Conservation (phyloP, 2,113 vertebrate species). For the Cariama cristata region DNA sequence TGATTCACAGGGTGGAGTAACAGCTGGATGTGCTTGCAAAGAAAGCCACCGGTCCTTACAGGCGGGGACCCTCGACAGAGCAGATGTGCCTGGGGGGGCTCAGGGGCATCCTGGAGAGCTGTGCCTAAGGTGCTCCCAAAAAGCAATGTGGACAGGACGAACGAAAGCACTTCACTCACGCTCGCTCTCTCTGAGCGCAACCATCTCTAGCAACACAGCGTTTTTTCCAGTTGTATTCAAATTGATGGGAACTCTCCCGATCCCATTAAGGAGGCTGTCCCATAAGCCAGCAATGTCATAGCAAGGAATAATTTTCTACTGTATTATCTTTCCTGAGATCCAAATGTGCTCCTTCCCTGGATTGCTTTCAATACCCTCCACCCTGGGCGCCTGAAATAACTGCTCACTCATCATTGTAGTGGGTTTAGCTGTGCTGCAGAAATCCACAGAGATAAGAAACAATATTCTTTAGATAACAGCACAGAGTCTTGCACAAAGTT, state of each 20-base stretch:
- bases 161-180: accelerated
- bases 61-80: accelerated
- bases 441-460: slow-evolving; percentile 56
- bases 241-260: neutral
- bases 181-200: neutral
- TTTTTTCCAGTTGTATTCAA: neutral
- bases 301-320: neutral
- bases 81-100: neutral
- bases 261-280: neutral
- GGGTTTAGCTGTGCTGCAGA: slow-evolving; percentile 18
- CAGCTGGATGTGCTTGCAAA: neutral
- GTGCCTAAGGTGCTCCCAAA: neutral
- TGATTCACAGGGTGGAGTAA: neutral
- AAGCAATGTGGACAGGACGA: neutral
- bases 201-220: neutral
- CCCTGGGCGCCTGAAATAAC: slow-evolving; percentile 31
- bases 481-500: slow-evolving; percentile 49
- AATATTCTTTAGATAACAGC: slow-evolving; percentile 58
- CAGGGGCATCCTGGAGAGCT: neutral
- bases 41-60: neutral
- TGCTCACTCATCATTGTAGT: slow-evolving; percentile 59
- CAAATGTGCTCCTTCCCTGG: neutral
- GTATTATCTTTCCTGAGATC: neutral
- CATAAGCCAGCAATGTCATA: neutral
- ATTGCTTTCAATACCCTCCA: slow-evolving; percentile 5